Base-by-base conservation (phyloP, 2,888 invertebrate genomes). In the Ennomos quercinarius region DNA sequence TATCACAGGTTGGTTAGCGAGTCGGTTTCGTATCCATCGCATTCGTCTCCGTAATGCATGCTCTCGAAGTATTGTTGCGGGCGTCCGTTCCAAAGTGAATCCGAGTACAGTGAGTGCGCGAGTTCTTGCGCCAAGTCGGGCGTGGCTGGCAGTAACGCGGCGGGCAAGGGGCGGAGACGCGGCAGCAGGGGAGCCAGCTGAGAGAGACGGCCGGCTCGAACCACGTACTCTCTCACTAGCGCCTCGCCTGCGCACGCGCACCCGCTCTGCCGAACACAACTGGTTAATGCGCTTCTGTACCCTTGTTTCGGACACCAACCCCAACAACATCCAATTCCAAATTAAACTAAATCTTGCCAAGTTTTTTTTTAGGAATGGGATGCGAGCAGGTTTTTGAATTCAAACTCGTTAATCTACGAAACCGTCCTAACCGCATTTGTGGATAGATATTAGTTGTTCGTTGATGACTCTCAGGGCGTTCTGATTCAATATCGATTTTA, bases 1-100 rank as follows among this genome's bases (percentile, higher is more conserved):
- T 83, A 86, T 86, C 83, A 85, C 86, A 86, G 83, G 78, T 78
- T 71, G 13, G 84, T 84, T 41, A 90, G 77, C 40, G 91, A 91
- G 66, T 90, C 91, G 61, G 76, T 78, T 55, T 88, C 88, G 67
- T 86, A 41, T 1, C 34, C 41, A 6, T 50, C 51, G 12, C 36
- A 36, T 27, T 27, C 27, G 13, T 50, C 50, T 41, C 41, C 94
- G 79, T 94, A 94, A 60, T 86, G 79, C 83, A 96, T 95, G 82
- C 95, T 95, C 82, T 96, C 95, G 78, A 95, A 95, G 81, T 94
- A 95, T 57, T 86, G 89, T 76, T 82, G 93, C 72, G 86, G 90
- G 75, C 79, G 89, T 71, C 79, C 92, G 80, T 84, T 91, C 95
- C 93, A 95, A 74, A 93, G 89, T 75, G 86, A 94, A 75, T 88